Evolutionary conservation across 2,888 invertebrate genomes (phyloP).

Genomic region (Dichetophora obliterata): DNA sequence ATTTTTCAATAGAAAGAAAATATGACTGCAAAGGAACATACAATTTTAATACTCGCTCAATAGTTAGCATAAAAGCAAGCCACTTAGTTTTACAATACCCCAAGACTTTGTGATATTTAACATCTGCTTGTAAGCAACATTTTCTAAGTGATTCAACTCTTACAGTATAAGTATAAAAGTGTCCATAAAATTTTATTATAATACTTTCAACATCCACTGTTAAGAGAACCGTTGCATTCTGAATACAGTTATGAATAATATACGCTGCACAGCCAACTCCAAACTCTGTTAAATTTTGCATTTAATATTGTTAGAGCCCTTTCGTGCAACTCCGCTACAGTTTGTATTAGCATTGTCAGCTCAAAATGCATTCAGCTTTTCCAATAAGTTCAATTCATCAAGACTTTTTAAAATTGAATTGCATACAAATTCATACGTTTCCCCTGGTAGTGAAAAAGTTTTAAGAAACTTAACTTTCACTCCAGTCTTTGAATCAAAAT

Average conservation of each 20-base stretch:
- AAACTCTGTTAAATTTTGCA: conserved; percentile 10
- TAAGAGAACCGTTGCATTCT: conserved; percentile 34
- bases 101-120: conserved; percentile 28
- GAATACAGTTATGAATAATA: conserved; percentile 38
- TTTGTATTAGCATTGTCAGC: conserved; percentile 38
- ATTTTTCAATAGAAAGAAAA: background rate
- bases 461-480: conserved; percentile 9
- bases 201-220: conserved; percentile 25
- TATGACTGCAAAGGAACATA: background rate
- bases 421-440: background rate
- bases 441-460: background rate
- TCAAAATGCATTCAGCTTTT: conserved; percentile 1
- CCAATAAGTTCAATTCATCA: conserved; percentile 15
- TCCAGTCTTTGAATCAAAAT: background rate
- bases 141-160: conserved; percentile 38
- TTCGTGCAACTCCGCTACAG: no score
- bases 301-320: no score
- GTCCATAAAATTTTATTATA: background rate
- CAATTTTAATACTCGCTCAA: background rate
- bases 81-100: conserved; percentile 40
- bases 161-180: conserved; percentile 41
- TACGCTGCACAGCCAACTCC: conserved; percentile 40
- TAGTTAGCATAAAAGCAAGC: conserved; percentile 35
- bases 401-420: background rate
- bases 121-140: conserved; percentile 29